Evolutionary conservation across 2,888 invertebrate species (phyloP).

Genomic region (Drosophila merina): DNA sequence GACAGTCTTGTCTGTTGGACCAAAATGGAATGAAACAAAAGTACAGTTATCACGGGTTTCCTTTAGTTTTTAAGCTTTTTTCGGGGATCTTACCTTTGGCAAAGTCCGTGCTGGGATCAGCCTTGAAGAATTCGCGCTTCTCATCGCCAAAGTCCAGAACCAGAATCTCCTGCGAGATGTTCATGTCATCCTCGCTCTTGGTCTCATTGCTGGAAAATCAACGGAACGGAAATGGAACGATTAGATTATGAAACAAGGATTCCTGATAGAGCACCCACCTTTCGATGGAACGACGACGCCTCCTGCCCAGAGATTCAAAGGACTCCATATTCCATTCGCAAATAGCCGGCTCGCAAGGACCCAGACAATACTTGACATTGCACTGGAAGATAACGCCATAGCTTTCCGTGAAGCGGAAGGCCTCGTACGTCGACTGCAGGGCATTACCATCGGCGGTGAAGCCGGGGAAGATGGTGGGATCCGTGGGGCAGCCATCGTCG

Average conservation of each 20-base stretch:
- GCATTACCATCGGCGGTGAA: slow-evolving; percentile 96
- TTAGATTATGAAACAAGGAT: background rate
- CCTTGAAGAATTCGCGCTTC: slow-evolving; percentile 91
- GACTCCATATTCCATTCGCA: slow-evolving; percentile 96
- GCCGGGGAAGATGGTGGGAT: slow-evolving; percentile 96
- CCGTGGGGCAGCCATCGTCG: slow-evolving; percentile 97
- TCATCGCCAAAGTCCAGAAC: slow-evolving; percentile 97
- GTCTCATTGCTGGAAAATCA: slow-evolving; percentile 85
- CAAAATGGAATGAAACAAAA: background rate
- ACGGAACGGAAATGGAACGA: background rate
- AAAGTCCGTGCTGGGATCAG: slow-evolving; percentile 90
- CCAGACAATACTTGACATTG: slow-evolving; percentile 97
- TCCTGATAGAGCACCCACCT: slow-evolving; percentile 80
- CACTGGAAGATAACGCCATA: slow-evolving; percentile 99
- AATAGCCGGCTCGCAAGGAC: slow-evolving; percentile 96
- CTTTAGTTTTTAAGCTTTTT: background rate
- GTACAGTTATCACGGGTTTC: slow-evolving; percentile 6
- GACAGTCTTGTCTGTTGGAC: slow-evolving; percentile 91
- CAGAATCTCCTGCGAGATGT: slow-evolving; percentile 96
- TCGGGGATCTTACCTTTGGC: slow-evolving; percentile 86
- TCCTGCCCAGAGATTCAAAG: slow-evolving; percentile 93
- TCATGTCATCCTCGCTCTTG: slow-evolving; percentile 89
- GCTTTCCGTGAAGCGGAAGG: slow-evolving; percentile 97
- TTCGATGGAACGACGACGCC: slow-evolving; percentile 89
- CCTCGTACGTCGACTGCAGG: slow-evolving; percentile 95